Percentiles rank a stretch among this genome's conserved stretches.
Conservation (phyloP, 2,888 invertebrate species). For the Luperina nickerlii region DNA sequence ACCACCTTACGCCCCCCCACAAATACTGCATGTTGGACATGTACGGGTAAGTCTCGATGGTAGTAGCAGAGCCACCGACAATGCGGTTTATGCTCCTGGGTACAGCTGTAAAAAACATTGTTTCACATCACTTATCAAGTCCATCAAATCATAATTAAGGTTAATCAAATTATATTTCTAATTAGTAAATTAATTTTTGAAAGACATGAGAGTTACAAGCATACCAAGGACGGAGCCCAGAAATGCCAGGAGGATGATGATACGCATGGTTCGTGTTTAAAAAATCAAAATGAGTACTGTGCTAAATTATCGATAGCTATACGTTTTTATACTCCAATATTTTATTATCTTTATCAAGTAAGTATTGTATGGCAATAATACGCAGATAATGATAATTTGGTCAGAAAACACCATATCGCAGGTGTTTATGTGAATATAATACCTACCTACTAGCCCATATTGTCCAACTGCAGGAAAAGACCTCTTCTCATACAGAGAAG, state of each 20-base stretch:
- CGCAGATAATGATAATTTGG: constrained; percentile 15
- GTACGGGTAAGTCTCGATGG: constrained; percentile 74
- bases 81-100: constrained; percentile 71
- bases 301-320: constrained; percentile 1
- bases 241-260: constrained; percentile 65
- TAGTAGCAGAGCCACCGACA: constrained; percentile 74
- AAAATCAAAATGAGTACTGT: not conserved
- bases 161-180: not conserved
- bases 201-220: constrained; percentile 22
- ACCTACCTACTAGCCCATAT: not conserved
- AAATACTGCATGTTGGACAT: constrained; percentile 76
- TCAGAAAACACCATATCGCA: constrained; percentile 5
- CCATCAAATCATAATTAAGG: not conserved
- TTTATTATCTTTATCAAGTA: constrained; percentile 25
- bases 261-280: constrained; percentile 63
- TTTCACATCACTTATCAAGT: not conserved
- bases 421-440: not conserved
- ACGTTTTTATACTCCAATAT: constrained; percentile 31
- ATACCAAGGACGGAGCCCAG: constrained; percentile 73
- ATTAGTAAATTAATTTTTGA: not conserved
- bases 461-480: not conserved
- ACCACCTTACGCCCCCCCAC: constrained; percentile 68
- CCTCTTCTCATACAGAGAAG: not conserved
- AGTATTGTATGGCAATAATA: constrained; percentile 16
- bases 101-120: constrained; percentile 66